These are phyloP conservation scores for Sisor rabdophorus DNA, from an alignment of 2,113 vertebrate genomes.

Conservation along the genomic window DNA sequence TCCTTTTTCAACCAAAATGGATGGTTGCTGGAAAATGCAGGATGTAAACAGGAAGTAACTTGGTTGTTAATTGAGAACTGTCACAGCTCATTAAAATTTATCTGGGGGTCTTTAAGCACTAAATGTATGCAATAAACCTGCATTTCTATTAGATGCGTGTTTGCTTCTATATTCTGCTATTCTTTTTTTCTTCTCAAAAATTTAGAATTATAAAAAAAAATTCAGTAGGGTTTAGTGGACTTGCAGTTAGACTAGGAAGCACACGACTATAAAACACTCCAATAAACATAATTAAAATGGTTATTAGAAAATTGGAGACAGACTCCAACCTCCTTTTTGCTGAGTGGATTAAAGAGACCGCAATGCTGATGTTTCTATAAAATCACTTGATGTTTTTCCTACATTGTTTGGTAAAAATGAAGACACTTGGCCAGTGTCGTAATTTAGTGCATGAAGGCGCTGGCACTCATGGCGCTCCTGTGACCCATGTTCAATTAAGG, in stretches of 20 bases:
- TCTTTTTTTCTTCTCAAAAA: background rate
- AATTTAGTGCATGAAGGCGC: no score
- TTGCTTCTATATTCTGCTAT: background rate
- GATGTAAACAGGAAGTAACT: constrained; percentile 44
- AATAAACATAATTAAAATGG: background rate
- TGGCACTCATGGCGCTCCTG: no score
- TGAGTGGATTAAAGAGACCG: background rate
- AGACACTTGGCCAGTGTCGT: background rate
- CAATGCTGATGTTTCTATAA: background rate
- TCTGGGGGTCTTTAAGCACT: background rate
- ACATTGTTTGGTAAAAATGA: background rate
- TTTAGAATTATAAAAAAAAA: no score
- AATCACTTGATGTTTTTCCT: background rate
- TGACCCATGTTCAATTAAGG: no score
- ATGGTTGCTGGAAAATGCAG: constrained; percentile 46
- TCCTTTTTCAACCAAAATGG: constrained; percentile 62
- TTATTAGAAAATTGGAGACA: background rate
- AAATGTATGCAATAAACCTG: background rate
- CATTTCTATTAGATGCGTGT: background rate
- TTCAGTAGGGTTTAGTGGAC: no score
- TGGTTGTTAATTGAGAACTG: constrained; percentile 9
- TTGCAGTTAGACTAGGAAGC: background rate
- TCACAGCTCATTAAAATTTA: constrained; percentile 28
- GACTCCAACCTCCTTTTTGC: background rate
- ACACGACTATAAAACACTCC: background rate